Conservation (phyloP, 1,140 invertebrate species). For the Venustaconcha ellipsiformis region DNA sequence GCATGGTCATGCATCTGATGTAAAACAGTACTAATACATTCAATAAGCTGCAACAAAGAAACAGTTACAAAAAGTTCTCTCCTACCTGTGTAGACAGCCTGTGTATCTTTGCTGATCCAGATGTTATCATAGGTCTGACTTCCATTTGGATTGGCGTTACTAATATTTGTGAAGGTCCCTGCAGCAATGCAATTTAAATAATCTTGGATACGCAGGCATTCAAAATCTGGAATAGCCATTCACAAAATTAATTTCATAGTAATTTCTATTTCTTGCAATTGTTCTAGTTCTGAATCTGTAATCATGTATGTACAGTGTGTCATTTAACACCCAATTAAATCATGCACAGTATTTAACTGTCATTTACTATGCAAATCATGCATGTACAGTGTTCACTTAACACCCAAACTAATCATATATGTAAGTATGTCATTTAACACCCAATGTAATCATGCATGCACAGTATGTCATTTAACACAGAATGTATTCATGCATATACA, state of each 20-base stretch:
- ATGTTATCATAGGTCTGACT: slow-evolving; percentile 66
- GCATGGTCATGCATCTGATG: too few relatives aligned
- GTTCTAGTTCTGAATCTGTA: too few relatives aligned
- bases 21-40: too few relatives aligned
- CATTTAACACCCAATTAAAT: not conserved
- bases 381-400: too few relatives aligned
- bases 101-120: slow-evolving; percentile 63
- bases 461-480: too few relatives aligned
- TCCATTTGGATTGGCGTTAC: slow-evolving; percentile 48
- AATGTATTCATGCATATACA: too few relatives aligned
- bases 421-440: too few relatives aligned
- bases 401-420: too few relatives aligned
- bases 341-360: not conserved
- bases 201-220: slow-evolving; percentile 49
- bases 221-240: slow-evolving; percentile 58
- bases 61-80: not conserved
- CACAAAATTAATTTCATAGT: not conserved
- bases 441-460: too few relatives aligned
- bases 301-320: not conserved
- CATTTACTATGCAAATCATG: not conserved
- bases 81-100: slow-evolving; percentile 65
- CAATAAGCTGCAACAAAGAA: too few relatives aligned
- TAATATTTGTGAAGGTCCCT: slow-evolving; percentile 59
- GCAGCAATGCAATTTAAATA: slow-evolving; percentile 59
- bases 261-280: too few relatives aligned